Base-by-base conservation (phyloP, 2,113 vertebrate species). In the Ibidorhyncha struthersii region DNA sequence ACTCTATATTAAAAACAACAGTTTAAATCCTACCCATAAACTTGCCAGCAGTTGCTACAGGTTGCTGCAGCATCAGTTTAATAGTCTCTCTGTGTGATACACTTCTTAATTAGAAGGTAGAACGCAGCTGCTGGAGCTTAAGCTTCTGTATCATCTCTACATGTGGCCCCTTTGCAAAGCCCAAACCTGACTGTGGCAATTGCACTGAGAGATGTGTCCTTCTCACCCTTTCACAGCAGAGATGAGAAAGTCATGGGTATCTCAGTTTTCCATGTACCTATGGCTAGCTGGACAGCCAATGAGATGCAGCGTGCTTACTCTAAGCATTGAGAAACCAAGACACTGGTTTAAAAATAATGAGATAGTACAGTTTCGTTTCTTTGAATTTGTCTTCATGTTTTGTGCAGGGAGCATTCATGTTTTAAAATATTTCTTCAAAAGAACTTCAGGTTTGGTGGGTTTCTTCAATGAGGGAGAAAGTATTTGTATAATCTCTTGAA, bases 31-130 rank as follows among this genome's bases (percentile, higher is more conserved):
- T 79, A 29, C 61, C 50, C 52, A 52, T 67, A 79, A 89, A 89
- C 61, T 79, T 87, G 52, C 47, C 47, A 91, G 72, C 47, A 84
- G 76, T 96, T 2, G 2, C 83, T 91, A 61, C 56, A 86, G 17
- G 32, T 91, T 96, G 93, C 93, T 93, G 72, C 38, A 93, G 55
- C 83, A 94, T 78, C 59, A 7, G 20, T 89, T 91, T 86, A 81
- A 83, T 26, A 83, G 72, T 67, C 55, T 67, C 27, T 58, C 45
- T 89, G 50, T 66, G 58, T 89, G 81, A 84, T 59, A 50, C 30
- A 13, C 29, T 59, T 13, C 27, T 81, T 84, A 47, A 89, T 82
- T 80, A 86, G 45, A 86, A 78, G 30, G 56, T 26, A 71, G 83
- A 91, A 76, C 5, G 23, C 56, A 93, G 80, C 67, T 91, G 77